A percentile compares a stretch with the other conserved stretches of the same genome.
phyloP scores from a whole-genome alignment of 2,888 invertebrate genomes.

The Syrphus vitripennis region DNA sequence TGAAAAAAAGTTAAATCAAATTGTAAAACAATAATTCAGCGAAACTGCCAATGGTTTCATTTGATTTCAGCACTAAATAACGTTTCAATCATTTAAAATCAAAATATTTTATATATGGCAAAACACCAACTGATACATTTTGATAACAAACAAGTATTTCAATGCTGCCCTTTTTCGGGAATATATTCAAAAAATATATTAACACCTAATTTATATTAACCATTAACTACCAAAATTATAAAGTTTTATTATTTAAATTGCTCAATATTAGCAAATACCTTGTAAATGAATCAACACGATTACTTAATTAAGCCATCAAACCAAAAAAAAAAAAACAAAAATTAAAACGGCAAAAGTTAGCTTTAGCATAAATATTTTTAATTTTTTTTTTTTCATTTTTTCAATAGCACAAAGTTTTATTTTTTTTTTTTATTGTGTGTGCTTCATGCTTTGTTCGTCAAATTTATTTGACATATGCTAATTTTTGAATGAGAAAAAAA shows the following conservation, averaged over 20 bases:
- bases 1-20: no score
- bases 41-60: no score
- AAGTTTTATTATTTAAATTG: not conserved
- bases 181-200: not conserved
- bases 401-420: not conserved
- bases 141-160: no score
- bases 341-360: not conserved
- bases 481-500: not conserved
- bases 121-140: no score
- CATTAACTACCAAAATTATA: not conserved
- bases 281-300: constrained; percentile 13
- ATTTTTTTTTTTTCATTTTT: not conserved
- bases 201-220: not conserved
- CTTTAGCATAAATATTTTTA: constrained; percentile 6
- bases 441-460: not conserved
- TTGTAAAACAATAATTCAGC: no score
- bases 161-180: not conserved
- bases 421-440: not conserved
- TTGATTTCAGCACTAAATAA: no score
- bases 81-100: no score
- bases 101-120: no score
- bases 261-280: constrained; percentile 2
- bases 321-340: not conserved
- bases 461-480: constrained; percentile 49
- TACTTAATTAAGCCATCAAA: constrained; percentile 8